Evolutionary conservation across 2,888 invertebrate species (phyloP).

Genomic region (Macrophya alboannulata): DNA sequence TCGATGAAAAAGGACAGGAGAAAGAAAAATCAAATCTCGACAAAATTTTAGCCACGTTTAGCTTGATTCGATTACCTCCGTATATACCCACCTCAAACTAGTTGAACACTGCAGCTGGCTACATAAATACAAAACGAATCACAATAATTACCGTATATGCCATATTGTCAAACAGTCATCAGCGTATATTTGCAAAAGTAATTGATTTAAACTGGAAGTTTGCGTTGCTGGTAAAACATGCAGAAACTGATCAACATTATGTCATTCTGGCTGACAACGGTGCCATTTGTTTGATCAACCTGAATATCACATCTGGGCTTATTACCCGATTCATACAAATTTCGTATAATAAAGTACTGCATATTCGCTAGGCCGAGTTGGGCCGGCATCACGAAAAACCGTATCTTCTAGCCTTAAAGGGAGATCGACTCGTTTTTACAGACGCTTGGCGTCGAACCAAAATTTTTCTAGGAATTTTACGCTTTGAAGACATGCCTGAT

Average conservation of each 20-base stretch:
- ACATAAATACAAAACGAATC: slow-evolving; percentile 26
- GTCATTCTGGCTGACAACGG: slow-evolving; percentile 26
- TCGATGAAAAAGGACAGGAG: neutral
- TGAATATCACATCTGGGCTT: slow-evolving; percentile 18
- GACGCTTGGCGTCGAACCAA: neutral
- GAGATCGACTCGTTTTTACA: slow-evolving; percentile 18
- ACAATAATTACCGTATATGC: slow-evolving; percentile 3
- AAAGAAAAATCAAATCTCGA: neutral
- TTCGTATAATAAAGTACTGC: slow-evolving; percentile 25
- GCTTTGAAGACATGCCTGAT: neutral
- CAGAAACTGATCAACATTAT: slow-evolving; percentile 2
- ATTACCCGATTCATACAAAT: slow-evolving; percentile 41
- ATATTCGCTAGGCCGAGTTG: neutral
- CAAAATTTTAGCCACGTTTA: neutral
- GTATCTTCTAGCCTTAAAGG: slow-evolving; percentile 1
- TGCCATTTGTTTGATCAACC: slow-evolving; percentile 33
- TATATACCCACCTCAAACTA: neutral
- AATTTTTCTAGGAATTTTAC: neutral
- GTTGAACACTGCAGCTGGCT: neutral
- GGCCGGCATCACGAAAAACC: neutral
- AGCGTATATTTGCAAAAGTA: slow-evolving; percentile 49
- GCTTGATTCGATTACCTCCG: neutral
- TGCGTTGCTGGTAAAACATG: slow-evolving; percentile 29
- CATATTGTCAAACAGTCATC: slow-evolving; percentile 48
- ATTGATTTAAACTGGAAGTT: slow-evolving; percentile 45